Percentiles rank a stretch among this genome's conserved stretches.
Evolutionary conservation across 2,888 invertebrate genomes (phyloP).

Genomic region (Alcis repandata): DNA sequence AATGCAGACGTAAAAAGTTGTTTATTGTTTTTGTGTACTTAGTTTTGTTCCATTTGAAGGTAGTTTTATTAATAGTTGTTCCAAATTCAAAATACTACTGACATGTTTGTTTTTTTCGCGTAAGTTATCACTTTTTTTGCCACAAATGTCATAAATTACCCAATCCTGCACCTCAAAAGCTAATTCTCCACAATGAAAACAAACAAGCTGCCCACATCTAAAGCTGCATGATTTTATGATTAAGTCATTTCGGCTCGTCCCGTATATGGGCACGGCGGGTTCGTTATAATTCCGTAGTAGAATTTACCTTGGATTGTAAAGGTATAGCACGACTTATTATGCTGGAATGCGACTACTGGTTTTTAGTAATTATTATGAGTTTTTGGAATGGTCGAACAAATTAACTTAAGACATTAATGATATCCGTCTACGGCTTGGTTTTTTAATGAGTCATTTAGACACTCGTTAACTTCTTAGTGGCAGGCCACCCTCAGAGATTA

Average conservation of each 20-base stretch:
- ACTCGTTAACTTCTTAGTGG: too few relatives aligned
- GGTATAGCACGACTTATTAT: background rate
- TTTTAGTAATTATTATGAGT: background rate
- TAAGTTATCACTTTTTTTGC: background rate
- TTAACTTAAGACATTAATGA: background rate
- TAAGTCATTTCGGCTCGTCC: constrained; percentile 31
- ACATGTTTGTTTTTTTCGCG: background rate
- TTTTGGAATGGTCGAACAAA: background rate
- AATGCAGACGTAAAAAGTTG: too few relatives aligned
- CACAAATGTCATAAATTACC: background rate
- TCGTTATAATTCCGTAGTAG: constrained; percentile 42
- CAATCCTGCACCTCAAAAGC: background rate
- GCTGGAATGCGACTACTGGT: constrained; percentile 23
- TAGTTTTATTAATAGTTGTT: background rate
- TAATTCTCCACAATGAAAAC: constrained; percentile 31
- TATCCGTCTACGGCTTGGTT: background rate
- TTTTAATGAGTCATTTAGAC: background rate
- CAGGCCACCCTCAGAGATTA: too few relatives aligned
- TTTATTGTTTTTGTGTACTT: too few relatives aligned
- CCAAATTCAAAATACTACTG: background rate
- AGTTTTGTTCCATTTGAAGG: background rate
- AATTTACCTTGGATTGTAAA: constrained; percentile 42
- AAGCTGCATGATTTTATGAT: constrained; percentile 34
- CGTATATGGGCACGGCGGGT: constrained; percentile 25
- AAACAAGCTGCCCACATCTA: constrained; percentile 41